phyloP scores from a whole-genome alignment of 2,113 vertebrate species.

The Hystrix cristata region DNA sequence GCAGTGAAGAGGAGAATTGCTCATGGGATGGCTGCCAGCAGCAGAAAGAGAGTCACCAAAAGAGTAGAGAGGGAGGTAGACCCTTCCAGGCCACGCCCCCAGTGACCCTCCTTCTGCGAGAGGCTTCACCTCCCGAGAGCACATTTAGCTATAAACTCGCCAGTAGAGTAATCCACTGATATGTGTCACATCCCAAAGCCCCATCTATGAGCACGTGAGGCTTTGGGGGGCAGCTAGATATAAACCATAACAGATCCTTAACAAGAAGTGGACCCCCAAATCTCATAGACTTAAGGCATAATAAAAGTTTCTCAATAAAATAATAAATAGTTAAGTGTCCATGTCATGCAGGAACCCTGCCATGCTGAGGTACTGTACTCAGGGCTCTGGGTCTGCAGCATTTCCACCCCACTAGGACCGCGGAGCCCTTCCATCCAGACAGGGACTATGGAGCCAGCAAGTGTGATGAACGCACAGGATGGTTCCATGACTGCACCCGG shows the following conservation, averaged over 20 bases:
- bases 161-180: background rate
- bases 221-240: background rate
- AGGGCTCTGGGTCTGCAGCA: no score
- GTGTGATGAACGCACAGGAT: background rate
- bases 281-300: background rate
- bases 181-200: background rate
- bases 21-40: background rate
- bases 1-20: background rate
- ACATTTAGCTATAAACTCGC: background rate
- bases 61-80: no score
- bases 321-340: background rate
- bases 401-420: no score
- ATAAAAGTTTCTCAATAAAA: background rate
- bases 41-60: background rate
- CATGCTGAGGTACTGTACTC: fast-evolving
- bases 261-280: background rate
- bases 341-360: background rate
- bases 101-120: background rate
- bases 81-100: background rate
- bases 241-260: background rate
- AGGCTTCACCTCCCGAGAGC: background rate
- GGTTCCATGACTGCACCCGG: background rate
- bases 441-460: no score
- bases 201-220: background rate
- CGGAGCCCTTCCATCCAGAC: background rate